Percentiles rank a stretch among this genome's conserved stretches.
Evolutionary conservation across 2,888 invertebrate genomes (phyloP).

Genomic region (Adineta ricciae): DNA sequence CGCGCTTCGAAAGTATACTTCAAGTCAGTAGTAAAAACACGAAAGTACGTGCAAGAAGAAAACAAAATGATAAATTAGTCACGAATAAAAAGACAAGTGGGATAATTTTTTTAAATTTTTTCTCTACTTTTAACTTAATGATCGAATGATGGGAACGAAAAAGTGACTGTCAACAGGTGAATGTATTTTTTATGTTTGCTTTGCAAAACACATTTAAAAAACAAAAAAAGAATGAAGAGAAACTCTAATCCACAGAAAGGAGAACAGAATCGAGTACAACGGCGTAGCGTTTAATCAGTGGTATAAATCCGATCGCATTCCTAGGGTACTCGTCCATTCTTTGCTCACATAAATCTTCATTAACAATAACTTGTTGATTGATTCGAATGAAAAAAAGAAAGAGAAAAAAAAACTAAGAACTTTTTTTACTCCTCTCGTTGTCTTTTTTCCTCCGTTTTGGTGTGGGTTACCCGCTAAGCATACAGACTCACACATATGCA

Average conservation of each 20-base stretch:
- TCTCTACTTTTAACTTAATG: not conserved
- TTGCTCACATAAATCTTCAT: not conserved
- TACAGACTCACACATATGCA: not conserved
- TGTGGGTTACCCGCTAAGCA: not conserved
- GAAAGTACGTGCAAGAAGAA: not conserved
- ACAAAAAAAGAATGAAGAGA: not conserved
- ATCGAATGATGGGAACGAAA: not conserved
- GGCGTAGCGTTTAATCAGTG: not conserved
- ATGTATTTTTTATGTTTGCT: not conserved
- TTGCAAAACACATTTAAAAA: not conserved
- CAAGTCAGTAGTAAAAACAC: not conserved
- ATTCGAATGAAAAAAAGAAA: not conserved
- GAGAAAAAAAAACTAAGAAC: not conserved
- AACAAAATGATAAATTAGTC: no score
- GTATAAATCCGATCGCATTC: not conserved
- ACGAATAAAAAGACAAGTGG: not conserved
- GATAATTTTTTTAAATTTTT: not conserved
- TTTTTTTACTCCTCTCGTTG: not conserved
- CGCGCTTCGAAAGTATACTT: not conserved
- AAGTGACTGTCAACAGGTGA: not conserved
- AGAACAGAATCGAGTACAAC: not conserved
- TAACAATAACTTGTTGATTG: not conserved
- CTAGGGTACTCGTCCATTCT: not conserved
- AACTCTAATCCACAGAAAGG: not conserved
- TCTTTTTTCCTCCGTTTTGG: not conserved